Evolutionary conservation across 2,113 vertebrate genomes (phyloP).

Genomic region (Baryphthengus martii): DNA sequence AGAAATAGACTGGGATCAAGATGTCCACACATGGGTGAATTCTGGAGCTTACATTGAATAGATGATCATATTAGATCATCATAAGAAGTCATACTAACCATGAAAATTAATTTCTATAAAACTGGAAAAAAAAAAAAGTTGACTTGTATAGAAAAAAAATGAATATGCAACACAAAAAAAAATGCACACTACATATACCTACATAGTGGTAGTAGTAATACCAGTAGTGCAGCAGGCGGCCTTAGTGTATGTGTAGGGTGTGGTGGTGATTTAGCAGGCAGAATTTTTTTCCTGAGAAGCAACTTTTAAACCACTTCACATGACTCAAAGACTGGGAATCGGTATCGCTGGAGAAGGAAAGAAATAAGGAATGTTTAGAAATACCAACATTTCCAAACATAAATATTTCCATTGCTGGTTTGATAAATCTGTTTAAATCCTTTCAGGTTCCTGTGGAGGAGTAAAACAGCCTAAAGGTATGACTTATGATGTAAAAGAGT

Average conservation of each 20-base stretch:
- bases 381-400: slow-evolving; percentile 4
- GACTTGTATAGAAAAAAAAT: not conserved
- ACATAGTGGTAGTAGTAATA: not conserved
- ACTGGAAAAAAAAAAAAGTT: not conserved
- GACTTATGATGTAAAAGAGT: not conserved
- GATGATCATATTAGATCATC: not conserved
- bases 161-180: not conserved
- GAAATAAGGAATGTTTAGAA: slow-evolving; percentile 31
- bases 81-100: not conserved
- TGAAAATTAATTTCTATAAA: not conserved
- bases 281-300: not conserved
- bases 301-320: slow-evolving; percentile 31
- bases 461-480: slow-evolving; percentile 36
- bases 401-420: slow-evolving; percentile 53
- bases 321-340: not conserved
- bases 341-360: not conserved
- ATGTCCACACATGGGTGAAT: not conserved
- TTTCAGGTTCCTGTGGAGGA: not conserved
- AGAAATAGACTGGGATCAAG: not conserved
- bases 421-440: slow-evolving; percentile 34
- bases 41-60: not conserved
- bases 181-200: not conserved
- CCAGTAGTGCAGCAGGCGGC: not conserved
- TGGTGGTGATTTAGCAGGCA: not conserved
- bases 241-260: not conserved